Evolutionary conservation across 2,113 vertebrate genomes (phyloP), one percentile per base, ranked within the genome.

Genomic region (Brienomyrus brachyistius): DNA sequence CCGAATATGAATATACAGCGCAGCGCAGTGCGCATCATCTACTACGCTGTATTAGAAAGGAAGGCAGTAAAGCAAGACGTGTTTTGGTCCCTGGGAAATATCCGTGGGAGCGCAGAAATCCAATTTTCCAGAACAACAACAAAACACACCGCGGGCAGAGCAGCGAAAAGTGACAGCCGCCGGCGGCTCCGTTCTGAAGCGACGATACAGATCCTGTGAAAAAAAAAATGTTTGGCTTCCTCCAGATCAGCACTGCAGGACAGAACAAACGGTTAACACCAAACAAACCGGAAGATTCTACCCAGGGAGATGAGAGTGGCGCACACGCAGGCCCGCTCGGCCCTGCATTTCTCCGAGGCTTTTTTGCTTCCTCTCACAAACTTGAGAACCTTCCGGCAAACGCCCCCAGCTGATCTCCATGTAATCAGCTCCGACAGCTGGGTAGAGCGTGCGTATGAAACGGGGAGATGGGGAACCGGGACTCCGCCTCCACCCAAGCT

Each of bases 401-500:
- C 77, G 40, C 45, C 80, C 43, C 7, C 80, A 83, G 43, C 40
- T 23, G 19, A 83, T 48, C 47, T 47, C 19, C 40, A 10, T n/a
- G 40, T 48, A 17, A 27, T 27, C 62, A 66, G 62, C 62, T 10
- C 59, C 2, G n/a, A 66, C 8, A n/a, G 17, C 5, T 87, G 86
- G 80, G 15, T 17, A 17, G 80, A 43, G 80, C 23, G 43, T 11
- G 8, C 0, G 80, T 83, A 45, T 48, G 80, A 31, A 48, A 4
- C n/a, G 7, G 50, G 21, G 21, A 4, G 48, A 27, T 2, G 40
- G 10, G n/a, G 51, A 87, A 9, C 6, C 8, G 27, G 6, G 31
- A 59, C 50, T 19, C 86, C 6, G 52, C 11, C 31, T 19, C 82
- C 88, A 59, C 88, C 51, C 89, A 88, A 87, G 89, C 97, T 98